A percentile compares a stretch with the other conserved stretches of the same genome.
Conservation (phyloP, 2,797 vertebrate species). For the Aeoliscus strigatus region DNA sequence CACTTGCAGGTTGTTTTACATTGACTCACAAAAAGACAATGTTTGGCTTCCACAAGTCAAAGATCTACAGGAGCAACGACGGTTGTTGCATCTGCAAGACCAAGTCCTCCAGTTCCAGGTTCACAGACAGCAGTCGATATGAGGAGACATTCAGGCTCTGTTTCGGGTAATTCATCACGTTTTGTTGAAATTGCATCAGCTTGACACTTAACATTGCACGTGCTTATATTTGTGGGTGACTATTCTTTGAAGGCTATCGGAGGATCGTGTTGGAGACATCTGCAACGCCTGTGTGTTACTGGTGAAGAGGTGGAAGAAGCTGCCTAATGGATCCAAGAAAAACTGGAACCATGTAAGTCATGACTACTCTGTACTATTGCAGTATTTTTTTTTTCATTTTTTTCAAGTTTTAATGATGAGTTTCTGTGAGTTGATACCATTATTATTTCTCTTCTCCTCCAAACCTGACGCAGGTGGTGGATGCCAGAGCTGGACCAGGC, state of each 20-base stretch:
- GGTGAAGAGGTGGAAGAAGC: slow-evolving; percentile 83
- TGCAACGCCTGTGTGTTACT: slow-evolving; percentile 82
- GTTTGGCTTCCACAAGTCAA: slow-evolving; percentile 84
- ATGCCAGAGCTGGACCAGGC: slow-evolving; percentile 81
- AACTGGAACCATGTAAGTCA: slow-evolving; percentile 81
- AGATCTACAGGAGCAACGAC: slow-evolving; percentile 82
- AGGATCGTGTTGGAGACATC: slow-evolving; percentile 80
- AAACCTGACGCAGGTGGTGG: slow-evolving; percentile 73
- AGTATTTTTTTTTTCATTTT: no score
- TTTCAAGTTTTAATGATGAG: no score
- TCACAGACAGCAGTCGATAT: slow-evolving; percentile 82
- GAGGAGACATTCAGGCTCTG: slow-evolving; percentile 80
- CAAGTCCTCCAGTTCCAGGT: slow-evolving; percentile 82
- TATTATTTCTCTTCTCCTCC: not conserved
- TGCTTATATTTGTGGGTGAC: not conserved
- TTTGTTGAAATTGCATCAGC: no score
- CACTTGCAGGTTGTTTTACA: slow-evolving; percentile 22
- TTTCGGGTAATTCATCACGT: slow-evolving; percentile 72
- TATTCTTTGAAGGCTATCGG: slow-evolving; percentile 63
- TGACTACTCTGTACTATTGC: not conserved
- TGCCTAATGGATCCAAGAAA: slow-evolving; percentile 80
- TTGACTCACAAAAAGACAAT: slow-evolving; percentile 51
- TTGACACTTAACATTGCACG: not conserved
- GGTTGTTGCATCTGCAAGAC: slow-evolving; percentile 85
- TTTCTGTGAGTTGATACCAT: no score